Evolutionary conservation across 2,113 vertebrate genomes (phyloP), one percentile per base, ranked within the genome.

Genomic region (Marmota flaviventris): DNA sequence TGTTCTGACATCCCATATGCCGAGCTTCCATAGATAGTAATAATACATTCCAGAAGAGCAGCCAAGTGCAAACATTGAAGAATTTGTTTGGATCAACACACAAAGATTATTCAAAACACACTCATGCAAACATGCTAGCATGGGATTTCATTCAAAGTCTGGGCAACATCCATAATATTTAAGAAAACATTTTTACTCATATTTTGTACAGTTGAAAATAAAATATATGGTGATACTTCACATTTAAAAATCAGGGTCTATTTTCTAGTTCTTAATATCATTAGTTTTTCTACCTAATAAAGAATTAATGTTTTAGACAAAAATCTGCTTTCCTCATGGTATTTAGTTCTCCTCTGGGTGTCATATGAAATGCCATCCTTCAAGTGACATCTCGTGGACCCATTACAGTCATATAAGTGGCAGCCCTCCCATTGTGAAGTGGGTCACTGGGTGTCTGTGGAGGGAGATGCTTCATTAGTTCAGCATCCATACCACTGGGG

Each of bases 241-340:
- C 72, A 69, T 67, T 4, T 7, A 61, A 91, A 81, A 53, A 61
- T 13, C 70, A 82, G 45, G 45, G 27, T 34, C 65, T 24, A 48
- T 76, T 95, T 93, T 89, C 82, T 83, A 86, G 77, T 67, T 93
- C 45, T 91, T 51, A 70, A 9, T 78, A 42, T 18, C 18, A 70
- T 10, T 8, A 42, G 12, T 34, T 85, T 94, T 96, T 85, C 25
- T 69, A 91, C 16, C 25, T 86, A 91, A 76, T 84, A 89, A 84
- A 34, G 85, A 63, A 94, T 93, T 25, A 72, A 39, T 73, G 51
- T 48, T 88, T 83, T 42, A 73, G 75, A 70, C 61, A 84, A 94
- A 94, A 75, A 69, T 75, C 72, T 78, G 10, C 51, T 93, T 93
- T 89, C 11, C 69, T 22, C 3, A 48, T 34, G 29, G 73, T 51